Evolutionary conservation across 2,888 invertebrate genomes (phyloP).

Genomic region (Drosophila sordidapex): DNA sequence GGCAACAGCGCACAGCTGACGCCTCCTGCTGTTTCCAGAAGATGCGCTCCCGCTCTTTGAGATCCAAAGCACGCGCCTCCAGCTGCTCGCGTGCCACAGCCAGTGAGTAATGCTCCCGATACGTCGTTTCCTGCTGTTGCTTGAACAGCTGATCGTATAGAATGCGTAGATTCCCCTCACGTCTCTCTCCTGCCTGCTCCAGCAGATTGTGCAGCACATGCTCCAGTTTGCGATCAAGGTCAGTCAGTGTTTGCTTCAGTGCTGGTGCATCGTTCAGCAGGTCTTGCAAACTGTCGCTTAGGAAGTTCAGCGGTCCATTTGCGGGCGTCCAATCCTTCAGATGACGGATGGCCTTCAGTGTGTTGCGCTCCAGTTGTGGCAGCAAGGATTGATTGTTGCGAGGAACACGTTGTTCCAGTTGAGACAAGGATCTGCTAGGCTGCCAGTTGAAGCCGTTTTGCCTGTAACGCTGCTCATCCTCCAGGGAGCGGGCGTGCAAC

Average conservation of each 20-base stretch:
- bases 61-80: neutral
- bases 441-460: conserved; percentile 4
- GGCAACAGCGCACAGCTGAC: neutral
- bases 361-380: neutral
- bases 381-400: neutral
- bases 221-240: conserved; percentile 50
- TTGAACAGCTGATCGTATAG: conserved; percentile 55
- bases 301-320: conserved; percentile 33
- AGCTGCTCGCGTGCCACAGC: conserved; percentile 16
- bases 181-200: conserved; percentile 39
- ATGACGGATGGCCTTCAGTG: conserved; percentile 35
- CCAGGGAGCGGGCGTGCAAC: conserved; percentile 17
- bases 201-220: conserved; percentile 30
- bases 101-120: conserved; percentile 1
- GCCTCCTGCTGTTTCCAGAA: conserved; percentile 7
- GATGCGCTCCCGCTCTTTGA: conserved; percentile 18
- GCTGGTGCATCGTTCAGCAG: conserved; percentile 29
- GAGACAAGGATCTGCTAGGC: neutral
- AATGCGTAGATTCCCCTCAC: conserved; percentile 47
- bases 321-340: conserved; percentile 45
- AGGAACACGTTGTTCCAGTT: neutral
- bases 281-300: conserved; percentile 31
- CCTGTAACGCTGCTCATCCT: conserved; percentile 17
- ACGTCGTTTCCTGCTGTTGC: conserved; percentile 35
- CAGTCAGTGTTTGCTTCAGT: conserved; percentile 5